Conservation (phyloP, 2,888 invertebrate species). For the Ctenicera cuprea region DNA sequence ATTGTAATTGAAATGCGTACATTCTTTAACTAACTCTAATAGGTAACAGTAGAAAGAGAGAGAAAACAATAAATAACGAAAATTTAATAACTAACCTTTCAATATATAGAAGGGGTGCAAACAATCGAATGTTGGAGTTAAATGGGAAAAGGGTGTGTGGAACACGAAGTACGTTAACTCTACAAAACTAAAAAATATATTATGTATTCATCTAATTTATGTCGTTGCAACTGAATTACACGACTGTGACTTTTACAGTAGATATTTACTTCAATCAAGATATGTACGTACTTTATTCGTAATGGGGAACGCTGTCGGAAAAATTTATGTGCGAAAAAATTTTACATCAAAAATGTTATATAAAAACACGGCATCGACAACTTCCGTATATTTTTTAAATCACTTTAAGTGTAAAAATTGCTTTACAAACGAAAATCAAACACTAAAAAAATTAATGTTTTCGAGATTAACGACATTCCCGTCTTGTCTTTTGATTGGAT, state of each 20-base stretch:
- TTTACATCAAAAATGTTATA: conserved; percentile 37
- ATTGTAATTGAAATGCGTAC: neutral
- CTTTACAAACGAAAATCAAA: conserved; percentile 18
- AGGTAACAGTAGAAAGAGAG: neutral
- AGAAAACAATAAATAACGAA: neutral
- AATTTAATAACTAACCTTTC: conserved; percentile 26
- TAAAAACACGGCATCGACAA: conserved; percentile 40
- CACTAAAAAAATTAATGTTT: conserved; percentile 5
- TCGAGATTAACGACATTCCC: conserved; percentile 27
- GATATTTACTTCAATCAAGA: conserved; percentile 29
- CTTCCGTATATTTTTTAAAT: conserved; percentile 40
- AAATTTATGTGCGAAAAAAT: neutral
- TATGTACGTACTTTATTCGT: conserved; percentile 35
- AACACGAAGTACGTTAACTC: conserved; percentile 35
- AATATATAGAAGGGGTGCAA: conserved; percentile 31
- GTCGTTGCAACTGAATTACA: no score
- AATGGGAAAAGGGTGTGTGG: conserved; percentile 18
- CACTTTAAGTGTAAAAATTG: conserved; percentile 19
- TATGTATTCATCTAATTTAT: conserved; percentile 35
- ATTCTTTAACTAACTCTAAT: conserved; percentile 4
- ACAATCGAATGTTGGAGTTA: conserved; percentile 17
- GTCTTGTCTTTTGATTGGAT: neutral
- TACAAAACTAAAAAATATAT: conserved; percentile 41
- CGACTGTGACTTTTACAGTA: conserved; percentile 27
- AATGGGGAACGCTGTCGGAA: conserved; percentile 20